Percentiles rank a stretch among this genome's conserved stretches.
Evolutionary conservation across 2,797 vertebrate genomes (phyloP).

Genomic region (Astyanax mexicanus): DNA sequence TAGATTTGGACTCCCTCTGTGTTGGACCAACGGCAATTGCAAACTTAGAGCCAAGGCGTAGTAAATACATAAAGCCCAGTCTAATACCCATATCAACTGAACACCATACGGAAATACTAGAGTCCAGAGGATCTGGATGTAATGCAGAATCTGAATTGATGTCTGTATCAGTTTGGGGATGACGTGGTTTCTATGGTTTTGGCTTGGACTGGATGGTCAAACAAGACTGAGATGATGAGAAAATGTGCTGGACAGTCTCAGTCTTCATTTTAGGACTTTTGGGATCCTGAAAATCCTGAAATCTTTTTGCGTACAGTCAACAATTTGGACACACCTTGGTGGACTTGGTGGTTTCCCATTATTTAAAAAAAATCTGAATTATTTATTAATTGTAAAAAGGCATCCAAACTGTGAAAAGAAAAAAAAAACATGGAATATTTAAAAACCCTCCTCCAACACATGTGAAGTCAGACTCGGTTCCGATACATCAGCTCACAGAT

Average conservation of each 20-base stretch:
- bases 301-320: too few species aligned
- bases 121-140: conserved; percentile 2
- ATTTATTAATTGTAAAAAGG: too few species aligned
- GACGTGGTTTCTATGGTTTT: background rate
- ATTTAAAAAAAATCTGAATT: too few species aligned
- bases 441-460: too few species aligned
- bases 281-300: too few species aligned
- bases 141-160: background rate
- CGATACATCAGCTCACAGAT: too few species aligned
- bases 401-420: too few species aligned
- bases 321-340: too few species aligned
- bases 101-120: conserved; percentile 18
- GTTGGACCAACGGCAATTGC: conserved; percentile 5
- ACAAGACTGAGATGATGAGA: background rate
- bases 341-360: too few species aligned
- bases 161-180: conserved; percentile 4
- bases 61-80: conserved; percentile 35
- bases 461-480: too few species aligned
- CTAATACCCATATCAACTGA: conserved; percentile 32
- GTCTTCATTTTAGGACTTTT: background rate
- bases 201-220: background rate
- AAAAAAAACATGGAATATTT: too few species aligned
- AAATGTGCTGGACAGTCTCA: background rate
- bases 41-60: conserved; percentile 35
- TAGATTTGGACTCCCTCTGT: conserved; percentile 6